phyloP scores from a whole-genome alignment of 2,113 vertebrate species.

The Poecilia latipinna region DNA sequence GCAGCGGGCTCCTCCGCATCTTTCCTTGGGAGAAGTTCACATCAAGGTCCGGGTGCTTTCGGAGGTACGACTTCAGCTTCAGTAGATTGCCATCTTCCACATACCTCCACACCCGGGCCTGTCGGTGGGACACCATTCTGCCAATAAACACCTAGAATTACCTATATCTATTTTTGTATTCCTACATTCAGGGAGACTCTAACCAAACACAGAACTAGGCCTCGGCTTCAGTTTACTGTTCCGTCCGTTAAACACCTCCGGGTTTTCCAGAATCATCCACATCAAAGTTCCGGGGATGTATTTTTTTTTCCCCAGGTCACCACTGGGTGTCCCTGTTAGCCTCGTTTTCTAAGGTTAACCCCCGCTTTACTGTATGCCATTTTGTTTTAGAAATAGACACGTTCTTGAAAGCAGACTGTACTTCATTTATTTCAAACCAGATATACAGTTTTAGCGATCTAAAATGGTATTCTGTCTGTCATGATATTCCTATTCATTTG shows the following conservation, averaged over 20 bases:
- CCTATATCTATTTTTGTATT: neutral
- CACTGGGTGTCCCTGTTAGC: conserved; percentile 65
- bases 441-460: neutral
- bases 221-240: neutral
- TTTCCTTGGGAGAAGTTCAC: conserved; percentile 78
- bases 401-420: neutral
- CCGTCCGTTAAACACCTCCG: conserved; percentile 34
- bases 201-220: neutral
- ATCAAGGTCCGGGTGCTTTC: conserved; percentile 79
- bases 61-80: conserved; percentile 83
- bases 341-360: neutral
- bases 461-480: neutral
- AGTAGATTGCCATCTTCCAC: conserved; percentile 79
- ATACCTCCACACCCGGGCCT: conserved; percentile 81
- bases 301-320: neutral
- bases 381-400: neutral
- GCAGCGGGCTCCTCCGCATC: conserved; percentile 78
- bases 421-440: neutral
- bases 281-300: conserved; percentile 21
- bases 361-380: neutral
- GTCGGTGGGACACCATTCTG: conserved; percentile 75
- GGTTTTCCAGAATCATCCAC: neutral
- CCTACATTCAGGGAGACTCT: neutral
- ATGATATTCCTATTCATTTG: neutral
- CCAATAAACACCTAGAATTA: neutral